A percentile compares a stretch with the other conserved stretches of the same genome.
phyloP scores from a whole-genome alignment of 2,113 vertebrate genomes.

The Oncorhynchus keta region DNA sequence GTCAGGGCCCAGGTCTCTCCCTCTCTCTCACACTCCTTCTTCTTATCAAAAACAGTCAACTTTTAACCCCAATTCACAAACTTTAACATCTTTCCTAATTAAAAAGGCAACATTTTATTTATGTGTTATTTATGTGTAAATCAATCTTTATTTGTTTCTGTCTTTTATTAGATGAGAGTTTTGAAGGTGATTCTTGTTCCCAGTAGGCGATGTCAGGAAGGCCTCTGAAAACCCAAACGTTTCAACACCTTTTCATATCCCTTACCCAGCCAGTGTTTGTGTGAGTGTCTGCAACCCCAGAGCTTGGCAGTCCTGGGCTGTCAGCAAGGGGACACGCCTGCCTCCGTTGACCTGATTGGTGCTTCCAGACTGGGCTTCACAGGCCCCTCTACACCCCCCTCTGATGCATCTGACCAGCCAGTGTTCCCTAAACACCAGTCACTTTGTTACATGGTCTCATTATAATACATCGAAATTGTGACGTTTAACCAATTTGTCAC shows the following conservation, averaged over 20 bases:
- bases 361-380: constrained; percentile 9
- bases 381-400: neutral
- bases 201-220: neutral
- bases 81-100: no score
- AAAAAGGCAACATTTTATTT: no score
- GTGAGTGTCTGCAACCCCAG: constrained; percentile 33
- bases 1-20: no score
- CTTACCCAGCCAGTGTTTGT: constrained; percentile 42
- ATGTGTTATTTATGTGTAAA: no score
- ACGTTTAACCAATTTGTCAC: no score
- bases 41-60: no score
- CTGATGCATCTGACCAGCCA: constrained; percentile 29
- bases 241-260: constrained; percentile 73
- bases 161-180: constrained; percentile 24
- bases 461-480: no score
- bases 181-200: constrained; percentile 38
- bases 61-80: no score
- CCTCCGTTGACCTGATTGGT: constrained; percentile 25
- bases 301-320: constrained; percentile 44
- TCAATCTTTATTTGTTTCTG: neutral
- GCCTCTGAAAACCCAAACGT: constrained; percentile 54
- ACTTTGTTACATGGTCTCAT: neutral
- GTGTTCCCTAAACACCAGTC: constrained; percentile 31
- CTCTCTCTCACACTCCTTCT: no score
- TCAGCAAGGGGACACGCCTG: constrained; percentile 48